Conservation (phyloP, 2,113 vertebrate genomes). For the Narcine bancroftii region DNA sequence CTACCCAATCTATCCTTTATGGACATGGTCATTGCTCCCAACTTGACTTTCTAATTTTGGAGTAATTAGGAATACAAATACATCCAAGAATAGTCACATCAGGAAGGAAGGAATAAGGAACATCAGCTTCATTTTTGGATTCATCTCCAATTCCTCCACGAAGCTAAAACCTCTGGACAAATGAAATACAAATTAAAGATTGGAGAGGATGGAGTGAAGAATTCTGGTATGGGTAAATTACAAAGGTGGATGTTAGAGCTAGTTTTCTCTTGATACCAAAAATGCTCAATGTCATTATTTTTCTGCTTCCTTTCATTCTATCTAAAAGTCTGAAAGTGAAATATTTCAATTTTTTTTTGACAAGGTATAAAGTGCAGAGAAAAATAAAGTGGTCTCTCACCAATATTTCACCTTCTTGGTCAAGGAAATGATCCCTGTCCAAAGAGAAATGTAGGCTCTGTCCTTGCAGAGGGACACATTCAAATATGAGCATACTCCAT, state of each 20-base stretch:
- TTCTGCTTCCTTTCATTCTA: not conserved
- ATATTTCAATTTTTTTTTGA: no score
- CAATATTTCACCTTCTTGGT: not conserved
- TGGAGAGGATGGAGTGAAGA: no score
- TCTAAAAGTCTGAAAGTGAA: not conserved
- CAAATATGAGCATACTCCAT: not conserved
- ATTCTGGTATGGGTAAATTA: no score
- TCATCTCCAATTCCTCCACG: no score
- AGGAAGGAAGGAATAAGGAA: not conserved
- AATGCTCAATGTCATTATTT: not conserved
- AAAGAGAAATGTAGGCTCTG: not conserved
- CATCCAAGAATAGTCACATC: not conserved
- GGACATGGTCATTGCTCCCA: no score
- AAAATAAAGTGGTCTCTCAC: not conserved
- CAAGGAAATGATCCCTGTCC: not conserved
- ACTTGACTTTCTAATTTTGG: not conserved
- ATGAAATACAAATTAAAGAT: no score
- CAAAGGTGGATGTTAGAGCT: not conserved
- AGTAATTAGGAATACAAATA: not conserved
- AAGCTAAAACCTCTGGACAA: no score
- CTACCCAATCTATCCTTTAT: not conserved
- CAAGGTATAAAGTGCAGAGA: not conserved
- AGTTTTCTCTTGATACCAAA: not conserved
- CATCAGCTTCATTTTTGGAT: not conserved
- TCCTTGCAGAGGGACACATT: not conserved